Percentiles rank a stretch among this genome's conserved stretches.
Evolutionary conservation across 2,113 vertebrate species (phyloP).

Genomic region (Psephotus haematonotus): DNA sequence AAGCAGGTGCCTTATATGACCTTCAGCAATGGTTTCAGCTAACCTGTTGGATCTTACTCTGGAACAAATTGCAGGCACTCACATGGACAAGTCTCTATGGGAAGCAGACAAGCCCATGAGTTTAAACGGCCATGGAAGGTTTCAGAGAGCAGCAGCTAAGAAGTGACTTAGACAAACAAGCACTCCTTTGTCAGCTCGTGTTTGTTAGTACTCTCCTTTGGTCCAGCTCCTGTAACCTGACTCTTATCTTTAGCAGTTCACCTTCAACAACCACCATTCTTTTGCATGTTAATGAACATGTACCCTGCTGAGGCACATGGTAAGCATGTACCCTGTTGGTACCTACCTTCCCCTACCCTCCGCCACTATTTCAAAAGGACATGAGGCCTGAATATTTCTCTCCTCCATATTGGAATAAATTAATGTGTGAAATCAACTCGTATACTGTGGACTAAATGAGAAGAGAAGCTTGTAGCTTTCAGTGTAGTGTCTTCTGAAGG

Average conservation of each 20-base stretch:
- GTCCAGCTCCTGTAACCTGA: neutral
- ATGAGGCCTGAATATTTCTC: neutral
- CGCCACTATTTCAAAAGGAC: neutral
- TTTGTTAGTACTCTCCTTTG: neutral
- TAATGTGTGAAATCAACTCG: neutral
- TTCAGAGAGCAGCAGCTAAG: neutral
- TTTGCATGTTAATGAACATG: neutral
- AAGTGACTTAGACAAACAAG: neutral
- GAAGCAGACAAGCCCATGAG: neutral
- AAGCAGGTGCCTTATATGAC: neutral
- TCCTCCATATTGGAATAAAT: neutral
- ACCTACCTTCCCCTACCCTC: fast-evolving
- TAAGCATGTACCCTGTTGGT: neutral
- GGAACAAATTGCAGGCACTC: neutral
- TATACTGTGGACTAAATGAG: neutral
- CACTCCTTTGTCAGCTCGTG: neutral
- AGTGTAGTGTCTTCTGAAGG: neutral
- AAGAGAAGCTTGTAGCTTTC: neutral
- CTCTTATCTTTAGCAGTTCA: neutral
- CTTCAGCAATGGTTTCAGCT: neutral
- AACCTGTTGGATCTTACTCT: neutral
- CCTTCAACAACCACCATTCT: neutral
- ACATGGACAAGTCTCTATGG: neutral
- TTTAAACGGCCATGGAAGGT: neutral
- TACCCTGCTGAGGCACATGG: neutral